phyloP scores from a whole-genome alignment of 1,140 invertebrate species.

The Aricia agestis region DNA sequence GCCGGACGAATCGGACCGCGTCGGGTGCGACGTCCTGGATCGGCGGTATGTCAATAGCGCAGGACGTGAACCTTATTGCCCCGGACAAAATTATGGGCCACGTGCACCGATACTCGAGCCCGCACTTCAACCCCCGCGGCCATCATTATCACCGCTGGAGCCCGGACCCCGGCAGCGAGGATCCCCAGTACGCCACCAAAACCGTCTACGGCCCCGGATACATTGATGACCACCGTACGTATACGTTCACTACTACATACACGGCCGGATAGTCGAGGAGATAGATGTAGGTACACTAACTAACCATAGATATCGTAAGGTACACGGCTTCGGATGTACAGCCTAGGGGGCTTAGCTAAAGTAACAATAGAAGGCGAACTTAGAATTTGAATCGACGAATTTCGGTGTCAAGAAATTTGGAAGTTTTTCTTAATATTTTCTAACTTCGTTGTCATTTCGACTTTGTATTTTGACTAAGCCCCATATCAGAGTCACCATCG shows the following conservation, averaged over 20 bases:
- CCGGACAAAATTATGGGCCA: constrained; percentile 70
- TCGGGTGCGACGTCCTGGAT: constrained; percentile 64
- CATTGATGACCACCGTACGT: constrained; percentile 73
- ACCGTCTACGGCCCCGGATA: constrained; percentile 71
- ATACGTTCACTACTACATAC: constrained; percentile 38
- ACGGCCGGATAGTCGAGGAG: constrained; percentile 40
- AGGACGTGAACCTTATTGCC: constrained; percentile 68
- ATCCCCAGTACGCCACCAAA: constrained; percentile 68
- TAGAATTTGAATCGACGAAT: too few species aligned
- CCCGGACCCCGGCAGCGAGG: constrained; percentile 65
- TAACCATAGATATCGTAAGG: constrained; percentile 75
- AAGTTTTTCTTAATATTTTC: too few species aligned
- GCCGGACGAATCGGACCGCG: constrained; percentile 61
- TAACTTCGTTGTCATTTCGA: constrained; percentile 10
- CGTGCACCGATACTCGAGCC: constrained; percentile 67
- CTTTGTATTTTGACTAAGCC: constrained; percentile 33
- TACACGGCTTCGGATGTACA: constrained; percentile 64
- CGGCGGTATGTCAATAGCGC: constrained; percentile 71
- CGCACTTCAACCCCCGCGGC: constrained; percentile 67
- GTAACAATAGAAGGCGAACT: constrained; percentile 16
- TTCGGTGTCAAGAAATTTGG: too few species aligned
- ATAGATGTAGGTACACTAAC: constrained; percentile 55
- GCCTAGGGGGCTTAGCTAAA: constrained; percentile 29
- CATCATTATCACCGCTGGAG: constrained; percentile 67
- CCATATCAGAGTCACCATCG: constrained; percentile 27